phyloP scores from a whole-genome alignment of 2,113 vertebrate species.

The Dasyornis broadbenti region DNA sequence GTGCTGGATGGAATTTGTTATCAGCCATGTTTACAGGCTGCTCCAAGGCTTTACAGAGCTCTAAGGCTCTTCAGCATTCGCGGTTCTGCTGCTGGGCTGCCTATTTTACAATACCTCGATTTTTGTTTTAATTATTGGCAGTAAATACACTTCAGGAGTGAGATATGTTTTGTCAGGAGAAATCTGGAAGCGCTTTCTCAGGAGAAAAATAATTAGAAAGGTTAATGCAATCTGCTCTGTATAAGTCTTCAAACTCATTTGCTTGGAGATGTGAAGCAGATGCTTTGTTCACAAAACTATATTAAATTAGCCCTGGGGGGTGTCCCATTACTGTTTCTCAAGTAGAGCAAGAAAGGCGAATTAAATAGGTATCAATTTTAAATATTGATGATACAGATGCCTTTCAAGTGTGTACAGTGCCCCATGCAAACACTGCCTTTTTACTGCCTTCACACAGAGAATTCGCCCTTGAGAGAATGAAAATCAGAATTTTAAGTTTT shows the following conservation, averaged over 20 bases:
- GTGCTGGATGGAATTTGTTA: background rate
- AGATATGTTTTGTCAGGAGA: conserved; percentile 43
- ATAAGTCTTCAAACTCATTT: conserved; percentile 23
- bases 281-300: conserved; percentile 9
- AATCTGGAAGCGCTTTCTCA: conserved; percentile 48
- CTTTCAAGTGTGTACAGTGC: background rate
- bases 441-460: background rate
- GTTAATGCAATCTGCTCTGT: conserved; percentile 29
- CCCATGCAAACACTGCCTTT: background rate
- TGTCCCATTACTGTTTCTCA: background rate
- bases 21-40: background rate
- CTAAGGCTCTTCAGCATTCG: background rate
- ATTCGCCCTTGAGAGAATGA: background rate
- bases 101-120: background rate
- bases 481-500: background rate
- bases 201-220: conserved; percentile 60
- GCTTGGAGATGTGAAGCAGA: conserved; percentile 18
- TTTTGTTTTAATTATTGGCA: background rate
- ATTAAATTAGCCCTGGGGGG: background rate
- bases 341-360: conserved; percentile 6
- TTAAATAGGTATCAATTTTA: background rate
- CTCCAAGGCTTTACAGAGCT: background rate
- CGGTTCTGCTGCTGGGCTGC: background rate
- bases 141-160: conserved; percentile 3
- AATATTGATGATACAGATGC: background rate